phyloP scores from a whole-genome alignment of 2,113 vertebrate species.

The Synchiropus splendidus region DNA sequence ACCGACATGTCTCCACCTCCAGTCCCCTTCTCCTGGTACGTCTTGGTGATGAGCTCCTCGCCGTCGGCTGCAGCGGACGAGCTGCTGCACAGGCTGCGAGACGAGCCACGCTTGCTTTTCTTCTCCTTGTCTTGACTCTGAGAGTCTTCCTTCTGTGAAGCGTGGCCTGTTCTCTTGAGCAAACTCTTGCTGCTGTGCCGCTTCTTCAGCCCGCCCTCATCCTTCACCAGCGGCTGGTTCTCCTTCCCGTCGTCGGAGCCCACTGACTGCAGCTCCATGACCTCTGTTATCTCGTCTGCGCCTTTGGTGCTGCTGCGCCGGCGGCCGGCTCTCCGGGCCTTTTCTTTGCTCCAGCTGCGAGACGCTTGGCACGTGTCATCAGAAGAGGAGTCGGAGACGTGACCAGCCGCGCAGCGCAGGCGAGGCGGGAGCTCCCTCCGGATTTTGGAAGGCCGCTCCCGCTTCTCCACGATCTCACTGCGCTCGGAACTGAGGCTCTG shows the following conservation, averaged over 20 bases:
- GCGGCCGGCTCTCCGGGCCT: conserved; percentile 66
- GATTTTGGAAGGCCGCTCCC: conserved; percentile 41
- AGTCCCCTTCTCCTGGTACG: conserved; percentile 61
- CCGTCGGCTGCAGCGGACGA: conserved; percentile 39
- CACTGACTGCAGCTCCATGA: conserved; percentile 65
- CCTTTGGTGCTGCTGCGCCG: conserved; percentile 45
- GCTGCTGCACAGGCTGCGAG: conserved; percentile 24
- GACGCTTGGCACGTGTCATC: conserved; percentile 65
- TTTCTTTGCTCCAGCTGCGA: conserved; percentile 76
- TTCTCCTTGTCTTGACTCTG: conserved; percentile 20
- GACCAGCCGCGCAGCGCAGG: conserved; percentile 38
- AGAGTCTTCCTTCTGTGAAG: conserved; percentile 11
- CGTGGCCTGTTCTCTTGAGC: conserved; percentile 16
- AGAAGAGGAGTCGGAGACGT: conserved; percentile 67
- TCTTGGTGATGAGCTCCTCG: conserved; percentile 49
- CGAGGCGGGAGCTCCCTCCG: conserved; percentile 44
- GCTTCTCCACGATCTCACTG: conserved; percentile 34
- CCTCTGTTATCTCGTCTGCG: conserved; percentile 18
- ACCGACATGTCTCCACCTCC: conserved; percentile 55
- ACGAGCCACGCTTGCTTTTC: background rate
- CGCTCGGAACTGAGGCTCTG: conserved; percentile 41
- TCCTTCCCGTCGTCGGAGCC: conserved; percentile 47
- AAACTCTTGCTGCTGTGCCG: conserved; percentile 21
- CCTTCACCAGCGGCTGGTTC: conserved; percentile 28
- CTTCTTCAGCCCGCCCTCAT: conserved; percentile 42